Percentiles rank a stretch among this genome's conserved stretches.
phyloP scores from a whole-genome alignment of 2,113 vertebrate species.

The Sceloporus tristichus region DNA sequence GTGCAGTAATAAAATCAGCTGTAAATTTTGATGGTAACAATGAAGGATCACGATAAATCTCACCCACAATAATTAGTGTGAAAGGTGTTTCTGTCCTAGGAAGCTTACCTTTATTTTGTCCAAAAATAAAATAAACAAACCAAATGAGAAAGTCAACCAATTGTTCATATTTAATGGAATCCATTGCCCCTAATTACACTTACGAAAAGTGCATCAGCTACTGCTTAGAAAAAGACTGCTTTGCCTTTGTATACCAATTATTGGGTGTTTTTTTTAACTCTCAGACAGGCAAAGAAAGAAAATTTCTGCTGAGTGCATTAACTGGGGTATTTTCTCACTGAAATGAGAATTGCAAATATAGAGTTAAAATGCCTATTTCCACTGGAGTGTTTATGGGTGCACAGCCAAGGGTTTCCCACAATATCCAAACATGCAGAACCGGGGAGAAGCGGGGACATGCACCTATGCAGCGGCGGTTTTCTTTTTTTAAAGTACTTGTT shows the following conservation, averaged over 20 bases:
- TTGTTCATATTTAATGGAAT: constrained; percentile 58
- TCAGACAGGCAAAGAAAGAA: no score
- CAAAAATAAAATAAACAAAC: constrained; percentile 58
- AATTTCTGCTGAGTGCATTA: no score
- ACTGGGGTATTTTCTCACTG: no score
- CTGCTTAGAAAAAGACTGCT: constrained; percentile 34
- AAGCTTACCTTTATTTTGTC: constrained; percentile 60
- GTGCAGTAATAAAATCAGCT: constrained; percentile 38
- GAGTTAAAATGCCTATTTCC: no score
- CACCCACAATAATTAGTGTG: constrained; percentile 43
- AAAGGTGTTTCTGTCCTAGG: constrained; percentile 46
- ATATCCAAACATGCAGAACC: no score
- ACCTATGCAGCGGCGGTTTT: no score
- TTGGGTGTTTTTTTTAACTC: no score
- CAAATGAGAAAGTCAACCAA: constrained; percentile 61
- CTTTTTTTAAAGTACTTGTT: no score
- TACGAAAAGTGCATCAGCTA: constrained; percentile 56
- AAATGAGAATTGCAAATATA: no score
- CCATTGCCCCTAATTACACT: constrained; percentile 62
- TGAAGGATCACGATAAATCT: constrained; percentile 57
- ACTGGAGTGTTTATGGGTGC: no score
- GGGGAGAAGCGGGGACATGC: no score
- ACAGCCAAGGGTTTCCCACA: no score
- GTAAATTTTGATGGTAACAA: constrained; percentile 49
- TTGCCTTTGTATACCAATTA: constrained; percentile 22